These are phyloP conservation scores for Scaptomyza tumidula DNA, from an alignment of 2,888 invertebrate species.

Conservation along the genomic window DNA sequence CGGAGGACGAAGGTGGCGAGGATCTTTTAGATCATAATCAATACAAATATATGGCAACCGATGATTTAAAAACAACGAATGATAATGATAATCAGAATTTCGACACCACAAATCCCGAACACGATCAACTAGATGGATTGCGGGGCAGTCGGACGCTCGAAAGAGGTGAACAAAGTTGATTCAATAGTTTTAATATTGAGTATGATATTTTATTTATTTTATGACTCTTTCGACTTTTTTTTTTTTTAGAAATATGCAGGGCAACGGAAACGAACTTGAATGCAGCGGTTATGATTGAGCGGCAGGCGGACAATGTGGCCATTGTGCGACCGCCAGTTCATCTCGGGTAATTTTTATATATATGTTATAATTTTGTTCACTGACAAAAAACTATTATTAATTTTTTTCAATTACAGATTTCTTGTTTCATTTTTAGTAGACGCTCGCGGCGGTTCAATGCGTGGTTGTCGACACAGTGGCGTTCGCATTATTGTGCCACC, in stretches of 20 bases:
- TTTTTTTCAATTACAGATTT: constrained; percentile 87
- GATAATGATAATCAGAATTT: constrained; percentile 90
- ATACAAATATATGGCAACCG: constrained; percentile 92
- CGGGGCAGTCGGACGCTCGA: constrained; percentile 30
- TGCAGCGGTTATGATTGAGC: constrained; percentile 71
- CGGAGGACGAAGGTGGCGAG: constrained; percentile 98
- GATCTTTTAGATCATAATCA: constrained; percentile 87
- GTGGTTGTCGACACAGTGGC: constrained; percentile 98
- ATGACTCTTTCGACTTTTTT: no score
- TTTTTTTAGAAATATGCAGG: constrained; percentile 21
- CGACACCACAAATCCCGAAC: constrained; percentile 87
- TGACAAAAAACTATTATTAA: neutral
- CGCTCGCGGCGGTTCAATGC: constrained; percentile 99
- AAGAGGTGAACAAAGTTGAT: constrained; percentile 42
- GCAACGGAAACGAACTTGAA: constrained; percentile 12
- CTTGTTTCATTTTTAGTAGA: constrained; percentile 99
- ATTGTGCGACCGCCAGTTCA: constrained; percentile 88
- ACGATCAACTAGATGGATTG: constrained; percentile 83
- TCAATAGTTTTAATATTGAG: neutral
- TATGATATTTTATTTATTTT: no score
- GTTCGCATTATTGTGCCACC: constrained; percentile 98
- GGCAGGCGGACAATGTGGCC: constrained; percentile 87
- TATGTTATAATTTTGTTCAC: neutral
- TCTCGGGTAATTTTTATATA: constrained; percentile 86
- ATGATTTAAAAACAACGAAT: constrained; percentile 89